Evolutionary conservation across 2,888 invertebrate genomes (phyloP), one percentile per base, ranked within the genome.

Genomic region (Archaeoteleia sp.): DNA sequence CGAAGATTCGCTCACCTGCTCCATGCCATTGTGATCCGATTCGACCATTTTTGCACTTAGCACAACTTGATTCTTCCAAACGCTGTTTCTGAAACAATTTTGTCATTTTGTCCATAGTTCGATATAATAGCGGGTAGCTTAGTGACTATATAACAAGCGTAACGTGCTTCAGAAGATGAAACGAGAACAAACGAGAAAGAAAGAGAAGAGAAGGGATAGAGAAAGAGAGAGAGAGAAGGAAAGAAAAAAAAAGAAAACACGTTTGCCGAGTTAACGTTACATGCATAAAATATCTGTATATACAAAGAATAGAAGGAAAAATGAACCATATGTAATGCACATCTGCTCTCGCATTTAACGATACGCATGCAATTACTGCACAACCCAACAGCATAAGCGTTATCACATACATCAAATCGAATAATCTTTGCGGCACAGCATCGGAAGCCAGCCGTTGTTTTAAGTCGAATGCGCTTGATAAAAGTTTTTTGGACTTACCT

Each of bases 21-120:
- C 53, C 39, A 72, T 62, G 32, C 74, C 74, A 13, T 74, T 77
- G 27, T 75, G 77, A 69, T 80, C 79, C 1, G 78, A 77, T 60
- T 80, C 78, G 10, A 78, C 70, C 82, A 82, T 82, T 68, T 66
- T 74, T 34, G 20, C 42, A 7, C 34, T 43, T 14, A 13, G 20
- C 20, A 20, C 20, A 20, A 20, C 3, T 20, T 5, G 20, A 20
- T 4, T 20, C 20, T 20, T 4, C 3, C 20, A 20, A 20, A 20
- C 20, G 20, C 5, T 20, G 20, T 20, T 20, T 20, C 20, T 20
- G 20, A 20, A 20, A 20, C 20, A 5, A 20, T 20, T 20, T 20
- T 20, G 20, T 20, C 20, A 20, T 20, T 20, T 20, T 20, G 2
- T 20, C 5, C 20, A 20, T 20, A 20, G 3, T 5, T 4, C 2